Evolutionary conservation across 2,888 invertebrate species (phyloP).

Genomic region (Limnephilus auricula): DNA sequence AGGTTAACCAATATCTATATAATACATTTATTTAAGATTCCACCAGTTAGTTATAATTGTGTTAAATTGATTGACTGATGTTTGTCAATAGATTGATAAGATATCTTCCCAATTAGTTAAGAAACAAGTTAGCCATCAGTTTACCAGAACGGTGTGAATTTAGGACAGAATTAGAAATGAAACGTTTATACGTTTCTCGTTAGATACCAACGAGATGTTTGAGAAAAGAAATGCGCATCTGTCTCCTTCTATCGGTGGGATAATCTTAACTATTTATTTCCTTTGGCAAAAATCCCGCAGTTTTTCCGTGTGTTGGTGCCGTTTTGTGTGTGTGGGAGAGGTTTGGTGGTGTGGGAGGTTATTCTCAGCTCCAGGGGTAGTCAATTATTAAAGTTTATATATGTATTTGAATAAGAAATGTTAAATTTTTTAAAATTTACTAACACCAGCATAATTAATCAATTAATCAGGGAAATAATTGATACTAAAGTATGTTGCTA

Average conservation of each 20-base stretch:
- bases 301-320: constrained; percentile 23
- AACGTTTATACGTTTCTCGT: constrained; percentile 14
- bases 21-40: background rate
- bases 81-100: background rate
- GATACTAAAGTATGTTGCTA: too few species aligned
- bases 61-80: background rate
- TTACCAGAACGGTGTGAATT: constrained; percentile 10
- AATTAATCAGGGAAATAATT: too few species aligned
- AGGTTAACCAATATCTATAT: background rate
- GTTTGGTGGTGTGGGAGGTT: background rate
- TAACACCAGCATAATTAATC: too few species aligned
- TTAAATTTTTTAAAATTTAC: too few species aligned
- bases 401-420: too few species aligned
- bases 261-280: constrained; percentile 45
- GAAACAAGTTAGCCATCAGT: background rate
- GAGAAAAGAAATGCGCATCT: constrained; percentile 8
- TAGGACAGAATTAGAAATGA: constrained; percentile 35
- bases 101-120: background rate
- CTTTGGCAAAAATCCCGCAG: constrained; percentile 37
- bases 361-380: constrained; percentile 38
- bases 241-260: constrained; percentile 34
- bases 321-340: constrained; percentile 4
- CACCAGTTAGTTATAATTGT: background rate
- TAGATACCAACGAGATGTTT: constrained; percentile 12
- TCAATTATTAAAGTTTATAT: background rate